Evolutionary conservation across 2,113 vertebrate genomes (phyloP).

Genomic region (Apteryx owenii): DNA sequence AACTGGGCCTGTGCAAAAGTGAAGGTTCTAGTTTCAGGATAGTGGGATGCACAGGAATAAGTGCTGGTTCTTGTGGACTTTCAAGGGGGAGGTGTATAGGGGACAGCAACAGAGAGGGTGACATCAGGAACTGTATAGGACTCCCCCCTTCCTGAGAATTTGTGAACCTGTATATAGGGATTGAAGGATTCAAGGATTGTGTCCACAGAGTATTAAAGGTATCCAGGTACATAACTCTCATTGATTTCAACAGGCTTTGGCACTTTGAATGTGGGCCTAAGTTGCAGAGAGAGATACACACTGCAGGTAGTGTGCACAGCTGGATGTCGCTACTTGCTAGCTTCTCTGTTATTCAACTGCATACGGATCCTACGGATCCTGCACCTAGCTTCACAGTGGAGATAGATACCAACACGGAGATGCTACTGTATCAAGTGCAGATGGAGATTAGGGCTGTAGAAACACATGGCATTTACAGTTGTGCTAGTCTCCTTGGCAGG

Average conservation of each 20-base stretch:
- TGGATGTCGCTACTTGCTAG: background rate
- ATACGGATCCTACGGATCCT: background rate
- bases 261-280: background rate
- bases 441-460: background rate
- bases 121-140: background rate
- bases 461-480: background rate
- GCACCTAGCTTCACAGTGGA: background rate
- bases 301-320: background rate
- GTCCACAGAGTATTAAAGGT: background rate
- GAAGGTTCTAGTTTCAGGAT: background rate
- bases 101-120: background rate
- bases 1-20: background rate
- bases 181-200: background rate
- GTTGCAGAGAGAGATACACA: background rate
- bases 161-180: background rate
- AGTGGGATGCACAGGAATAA: background rate
- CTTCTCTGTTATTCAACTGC: rapidly evolving
- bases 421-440: background rate
- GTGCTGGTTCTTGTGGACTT: background rate
- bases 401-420: background rate
- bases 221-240: background rate
- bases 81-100: background rate
- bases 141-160: slow-evolving; percentile 2
- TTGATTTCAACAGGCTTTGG: background rate
- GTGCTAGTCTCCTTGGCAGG: background rate